Evolutionary conservation across 2,797 vertebrate genomes (phyloP).

Genomic region (Phataginus tricuspis): DNA sequence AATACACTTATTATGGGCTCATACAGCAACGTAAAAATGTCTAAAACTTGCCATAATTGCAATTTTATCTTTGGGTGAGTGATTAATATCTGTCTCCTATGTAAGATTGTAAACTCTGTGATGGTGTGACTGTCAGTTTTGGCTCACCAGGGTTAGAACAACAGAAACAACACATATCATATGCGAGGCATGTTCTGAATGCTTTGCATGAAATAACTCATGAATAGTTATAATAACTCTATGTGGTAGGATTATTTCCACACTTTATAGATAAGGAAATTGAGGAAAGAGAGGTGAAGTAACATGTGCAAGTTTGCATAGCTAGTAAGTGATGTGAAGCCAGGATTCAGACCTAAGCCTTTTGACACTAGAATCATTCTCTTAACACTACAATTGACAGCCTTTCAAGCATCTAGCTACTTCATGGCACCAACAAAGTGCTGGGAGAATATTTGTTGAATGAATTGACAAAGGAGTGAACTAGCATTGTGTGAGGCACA

Average conservation of each 20-base stretch:
- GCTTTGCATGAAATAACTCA: not conserved
- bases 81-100: not conserved
- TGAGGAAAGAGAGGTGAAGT: not conserved
- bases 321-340: not conserved
- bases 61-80: not conserved
- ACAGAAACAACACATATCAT: not conserved
- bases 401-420: not conserved
- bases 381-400: not conserved
- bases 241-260: not conserved
- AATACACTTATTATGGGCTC: not conserved
- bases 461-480: not conserved
- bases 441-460: not conserved
- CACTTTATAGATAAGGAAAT: not conserved
- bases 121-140: not conserved
- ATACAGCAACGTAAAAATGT: not conserved
- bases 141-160: not conserved
- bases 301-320: not conserved
- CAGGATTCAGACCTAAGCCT: not conserved
- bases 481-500: too few species aligned
- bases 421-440: not conserved
- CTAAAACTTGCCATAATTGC: not conserved
- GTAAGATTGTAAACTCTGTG: not conserved
- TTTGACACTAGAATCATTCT: not conserved
- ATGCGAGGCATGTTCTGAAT: not conserved
- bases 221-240: not conserved